These are phyloP conservation scores for Micromys minutus DNA, from an alignment of 2,113 vertebrate species.

Conservation along the genomic window DNA sequence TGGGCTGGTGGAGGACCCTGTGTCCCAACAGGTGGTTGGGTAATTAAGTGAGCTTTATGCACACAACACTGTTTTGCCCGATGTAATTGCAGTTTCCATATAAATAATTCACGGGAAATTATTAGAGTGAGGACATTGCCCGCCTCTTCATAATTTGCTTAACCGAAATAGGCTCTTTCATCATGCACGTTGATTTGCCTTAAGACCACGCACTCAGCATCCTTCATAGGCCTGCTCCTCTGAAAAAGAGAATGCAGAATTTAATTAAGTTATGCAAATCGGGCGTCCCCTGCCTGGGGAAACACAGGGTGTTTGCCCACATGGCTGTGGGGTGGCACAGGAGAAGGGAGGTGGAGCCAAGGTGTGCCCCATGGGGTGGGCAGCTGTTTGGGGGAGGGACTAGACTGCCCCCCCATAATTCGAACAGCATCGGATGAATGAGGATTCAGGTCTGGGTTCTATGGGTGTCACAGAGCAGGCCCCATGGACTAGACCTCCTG, in stretches of 20 bases:
- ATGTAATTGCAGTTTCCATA: constrained; percentile 88
- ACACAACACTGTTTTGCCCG: constrained; percentile 87
- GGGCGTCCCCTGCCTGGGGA: constrained; percentile 64
- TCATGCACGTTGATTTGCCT: constrained; percentile 83
- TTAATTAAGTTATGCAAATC: constrained; percentile 84
- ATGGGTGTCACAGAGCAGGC: background rate
- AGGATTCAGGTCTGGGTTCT: background rate
- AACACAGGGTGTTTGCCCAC: constrained; percentile 70
- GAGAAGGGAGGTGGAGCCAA: background rate
- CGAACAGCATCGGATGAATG: background rate
- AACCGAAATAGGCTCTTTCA: constrained; percentile 86
- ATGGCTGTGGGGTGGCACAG: background rate
- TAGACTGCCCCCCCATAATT: background rate
- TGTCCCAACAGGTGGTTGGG: constrained; percentile 86
- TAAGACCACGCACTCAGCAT: constrained; percentile 75
- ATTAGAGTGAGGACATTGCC: constrained; percentile 86
- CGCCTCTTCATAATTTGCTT: constrained; percentile 86
- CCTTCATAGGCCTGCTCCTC: constrained; percentile 75
- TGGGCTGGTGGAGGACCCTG: constrained; percentile 67
- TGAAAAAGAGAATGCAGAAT: constrained; percentile 71
- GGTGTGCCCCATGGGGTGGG: background rate
- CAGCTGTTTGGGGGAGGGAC: background rate
- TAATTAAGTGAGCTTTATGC: constrained; percentile 90
- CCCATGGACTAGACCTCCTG: background rate
- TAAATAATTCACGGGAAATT: constrained; percentile 91